phyloP scores from a whole-genome alignment of 2,888 invertebrate species.

The Zygothrica quintamaculata region DNA sequence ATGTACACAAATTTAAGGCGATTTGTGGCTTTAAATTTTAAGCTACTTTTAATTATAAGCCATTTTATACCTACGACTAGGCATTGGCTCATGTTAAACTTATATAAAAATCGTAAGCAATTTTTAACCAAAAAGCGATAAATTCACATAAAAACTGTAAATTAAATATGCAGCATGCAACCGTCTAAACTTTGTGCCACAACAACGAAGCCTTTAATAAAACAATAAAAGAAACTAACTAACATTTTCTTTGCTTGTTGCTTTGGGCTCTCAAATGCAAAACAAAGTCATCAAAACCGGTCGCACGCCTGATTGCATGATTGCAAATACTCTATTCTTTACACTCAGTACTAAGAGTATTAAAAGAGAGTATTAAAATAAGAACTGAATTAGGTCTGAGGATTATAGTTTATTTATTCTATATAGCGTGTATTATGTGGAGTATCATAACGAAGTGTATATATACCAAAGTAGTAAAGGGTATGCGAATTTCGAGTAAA shows the following conservation, averaged over 20 bases:
- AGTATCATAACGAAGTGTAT: too few species aligned
- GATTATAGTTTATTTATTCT: too few species aligned
- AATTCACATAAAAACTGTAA: conserved; percentile 31
- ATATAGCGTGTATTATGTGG: conserved; percentile 6
- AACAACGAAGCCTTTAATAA: conserved; percentile 41
- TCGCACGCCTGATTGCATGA: conserved; percentile 48
- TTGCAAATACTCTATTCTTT: conserved; percentile 44
- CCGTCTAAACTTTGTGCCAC: conserved; percentile 4
- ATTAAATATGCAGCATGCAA: conserved; percentile 46
- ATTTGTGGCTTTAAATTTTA: conserved; percentile 43
- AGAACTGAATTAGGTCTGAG: too few species aligned
- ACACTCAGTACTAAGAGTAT: conserved; percentile 22
- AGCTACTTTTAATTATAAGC: conserved; percentile 30
- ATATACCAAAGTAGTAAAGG: too few species aligned
- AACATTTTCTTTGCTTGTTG: conserved; percentile 25
- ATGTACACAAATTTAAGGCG: conserved; percentile 26
- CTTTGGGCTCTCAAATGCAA: conserved; percentile 26
- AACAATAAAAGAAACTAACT: conserved; percentile 57
- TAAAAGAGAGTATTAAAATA: not conserved
- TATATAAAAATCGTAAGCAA: conserved; percentile 18
- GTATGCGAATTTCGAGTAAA: conserved; percentile 28
- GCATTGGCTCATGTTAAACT: conserved; percentile 21
- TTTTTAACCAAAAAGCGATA: conserved; percentile 24
- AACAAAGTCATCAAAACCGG: conserved; percentile 68
- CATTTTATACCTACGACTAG: too few species aligned